Evolutionary conservation across 2,113 vertebrate genomes (phyloP).

Genomic region (Corynorhinus townsendii): DNA sequence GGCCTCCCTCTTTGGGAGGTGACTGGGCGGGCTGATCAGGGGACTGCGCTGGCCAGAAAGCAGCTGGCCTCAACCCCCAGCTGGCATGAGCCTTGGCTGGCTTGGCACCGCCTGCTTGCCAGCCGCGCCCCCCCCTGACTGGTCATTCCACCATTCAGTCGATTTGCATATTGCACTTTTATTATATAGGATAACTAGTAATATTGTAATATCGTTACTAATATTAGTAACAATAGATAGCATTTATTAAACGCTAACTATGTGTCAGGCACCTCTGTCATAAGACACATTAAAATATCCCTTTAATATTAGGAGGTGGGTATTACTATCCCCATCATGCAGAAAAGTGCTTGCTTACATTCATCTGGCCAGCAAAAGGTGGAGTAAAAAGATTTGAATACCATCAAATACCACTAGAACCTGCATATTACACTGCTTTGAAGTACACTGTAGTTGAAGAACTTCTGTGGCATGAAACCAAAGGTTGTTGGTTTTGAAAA

Average conservation of each 20-base stretch:
- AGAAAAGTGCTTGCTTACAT: neutral
- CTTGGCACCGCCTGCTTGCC: no score
- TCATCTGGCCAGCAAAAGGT: neutral
- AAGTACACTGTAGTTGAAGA: neutral
- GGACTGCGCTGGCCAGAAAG: no score
- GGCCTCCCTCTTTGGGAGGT: no score
- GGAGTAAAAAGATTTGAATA: neutral
- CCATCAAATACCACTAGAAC: neutral
- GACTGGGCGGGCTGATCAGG: no score
- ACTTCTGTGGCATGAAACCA: neutral
- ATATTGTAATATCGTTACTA: no score
- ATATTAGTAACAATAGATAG: no score
- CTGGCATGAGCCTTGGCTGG: no score
- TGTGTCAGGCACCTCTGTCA: neutral
- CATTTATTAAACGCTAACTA: neutral
- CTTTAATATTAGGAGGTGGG: neutral
- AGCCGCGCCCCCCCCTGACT: no score
- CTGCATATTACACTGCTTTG: neutral
- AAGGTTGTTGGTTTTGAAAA: neutral
- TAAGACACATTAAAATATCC: neutral
- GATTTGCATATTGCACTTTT: no score
- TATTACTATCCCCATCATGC: neutral
- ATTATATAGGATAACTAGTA: no score
- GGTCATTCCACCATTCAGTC: no score
- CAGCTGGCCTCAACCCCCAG: no score